These are phyloP conservation scores for Gryllus bimaculatus DNA, from an alignment of 1,140 invertebrate genomes.

Conservation along the genomic window DNA sequence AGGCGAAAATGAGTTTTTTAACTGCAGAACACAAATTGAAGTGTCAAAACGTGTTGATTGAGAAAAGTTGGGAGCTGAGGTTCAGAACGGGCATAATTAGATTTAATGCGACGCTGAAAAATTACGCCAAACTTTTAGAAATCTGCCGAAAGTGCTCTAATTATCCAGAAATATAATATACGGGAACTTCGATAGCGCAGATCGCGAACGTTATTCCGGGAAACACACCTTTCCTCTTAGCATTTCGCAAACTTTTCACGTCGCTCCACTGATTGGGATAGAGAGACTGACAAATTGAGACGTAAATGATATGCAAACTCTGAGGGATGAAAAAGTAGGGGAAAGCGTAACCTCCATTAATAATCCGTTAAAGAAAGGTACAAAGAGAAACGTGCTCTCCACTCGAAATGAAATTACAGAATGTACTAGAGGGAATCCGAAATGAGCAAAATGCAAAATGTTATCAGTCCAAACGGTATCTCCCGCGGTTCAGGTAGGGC, in stretches of 20 bases:
- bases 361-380: neutral
- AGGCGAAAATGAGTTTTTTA: constrained; percentile 2
- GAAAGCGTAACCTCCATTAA: neutral
- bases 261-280: neutral
- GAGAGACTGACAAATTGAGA: neutral
- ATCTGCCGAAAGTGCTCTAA: neutral
- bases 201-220: neutral
- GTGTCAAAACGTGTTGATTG: constrained; percentile 1
- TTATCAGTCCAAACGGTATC: too few species aligned
- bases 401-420: neutral
- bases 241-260: neutral
- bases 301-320: neutral
- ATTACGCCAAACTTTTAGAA: neutral
- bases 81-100: neutral
- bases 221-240: neutral
- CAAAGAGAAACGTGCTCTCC: neutral
- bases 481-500: too few species aligned
- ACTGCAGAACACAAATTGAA: constrained; percentile 1
- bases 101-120: neutral
- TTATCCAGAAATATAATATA: constrained; percentile 1
- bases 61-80: neutral
- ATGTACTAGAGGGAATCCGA: neutral
- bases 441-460: neutral
- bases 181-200: neutral
- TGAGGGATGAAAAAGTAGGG: neutral